Conservation (phyloP, 2,888 invertebrate species). For the Tiliacea citrago region DNA sequence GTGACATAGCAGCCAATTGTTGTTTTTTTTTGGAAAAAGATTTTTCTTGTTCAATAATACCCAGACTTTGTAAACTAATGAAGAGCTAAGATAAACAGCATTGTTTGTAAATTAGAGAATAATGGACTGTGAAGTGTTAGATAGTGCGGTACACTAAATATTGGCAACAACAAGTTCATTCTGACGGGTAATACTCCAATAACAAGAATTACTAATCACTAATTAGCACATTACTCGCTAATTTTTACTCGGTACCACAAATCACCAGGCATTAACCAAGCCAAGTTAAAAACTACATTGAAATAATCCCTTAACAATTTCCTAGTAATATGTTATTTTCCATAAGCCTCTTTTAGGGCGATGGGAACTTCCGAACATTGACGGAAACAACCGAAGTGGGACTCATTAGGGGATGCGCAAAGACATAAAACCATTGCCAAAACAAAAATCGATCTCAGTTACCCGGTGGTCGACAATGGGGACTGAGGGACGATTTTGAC, state of each 20-base stretch:
- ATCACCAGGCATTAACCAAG: slow-evolving; percentile 34
- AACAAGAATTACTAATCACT: slow-evolving; percentile 27
- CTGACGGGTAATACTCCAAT: background rate
- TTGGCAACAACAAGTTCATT: slow-evolving; percentile 1
- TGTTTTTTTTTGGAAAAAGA: too few species aligned
- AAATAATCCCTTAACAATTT: slow-evolving; percentile 12
- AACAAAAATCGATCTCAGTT: slow-evolving; percentile 46
- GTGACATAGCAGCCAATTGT: too few species aligned
- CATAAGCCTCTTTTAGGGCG: background rate
- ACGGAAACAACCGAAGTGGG: slow-evolving; percentile 28
- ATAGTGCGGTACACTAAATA: background rate
- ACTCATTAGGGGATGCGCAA: slow-evolving; percentile 40
- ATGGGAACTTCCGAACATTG: slow-evolving; percentile 18
- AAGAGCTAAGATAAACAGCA: background rate
- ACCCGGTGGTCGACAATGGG: slow-evolving; percentile 31
- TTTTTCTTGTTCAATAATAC: too few species aligned
- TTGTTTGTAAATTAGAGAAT: too few species aligned
- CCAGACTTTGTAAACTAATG: background rate
- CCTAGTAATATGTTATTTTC: slow-evolving; percentile 10
- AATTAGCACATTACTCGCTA: slow-evolving; percentile 14
- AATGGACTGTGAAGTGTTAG: background rate
- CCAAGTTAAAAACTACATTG: slow-evolving; percentile 17
- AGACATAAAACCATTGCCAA: slow-evolving; percentile 49
- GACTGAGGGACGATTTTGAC: slow-evolving; percentile 24
- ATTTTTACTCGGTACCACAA: slow-evolving; percentile 10